Base-by-base conservation (phyloP, 2,888 invertebrate species). In the Ornithoptera priamus region DNA sequence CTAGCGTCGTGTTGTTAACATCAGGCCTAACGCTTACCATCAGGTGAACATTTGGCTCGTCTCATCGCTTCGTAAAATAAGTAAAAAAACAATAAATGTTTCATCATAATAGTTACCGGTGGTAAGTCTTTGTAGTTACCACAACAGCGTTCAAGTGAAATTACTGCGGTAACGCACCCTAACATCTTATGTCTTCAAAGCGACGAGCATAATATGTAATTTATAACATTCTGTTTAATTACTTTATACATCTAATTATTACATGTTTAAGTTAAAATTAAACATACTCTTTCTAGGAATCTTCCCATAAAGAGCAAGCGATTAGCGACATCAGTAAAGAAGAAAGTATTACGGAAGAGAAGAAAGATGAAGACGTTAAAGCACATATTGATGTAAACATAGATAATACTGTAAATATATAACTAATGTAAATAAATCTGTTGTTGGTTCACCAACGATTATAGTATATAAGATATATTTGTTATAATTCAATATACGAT, bases 211-310 rank as follows among this genome's bases (percentile, higher is more conserved):
- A 30, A 30, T 30, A 5, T 30, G 30, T 5, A 30, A 30, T 30
- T 30, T 30, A 30, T 30, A 30, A 30, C 30, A 30, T 30, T 30
- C 30, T 30, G 5, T 30, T 30, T 30, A 3, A 4, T 30, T 30
- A 30, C 30, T 30, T 30, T 30, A 30, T 3, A 30, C 30, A 30
- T 30, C 30, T 39, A 39, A 39, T 15, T 50, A 50, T 50, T 18
- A 15, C 18, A 50, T 1, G 50, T 50, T 15, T 17, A 15, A 12
- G 15, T 24, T 59, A 12, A 59, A 24, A 20, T 58, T 4, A 22
- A 17, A 36, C 2, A 30, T 10, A 22, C 60, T 57, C 20, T 56
- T 68, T 68, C 15, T 65, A 73, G 72, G 67, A 71, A 65, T 50
- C 73, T 17, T 50, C 46, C 39, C 59, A 64, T 12, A 56, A 68